These are phyloP conservation scores for Limnothrissa miodon DNA, from an alignment of 2,113 vertebrate species.

Conservation along the genomic window DNA sequence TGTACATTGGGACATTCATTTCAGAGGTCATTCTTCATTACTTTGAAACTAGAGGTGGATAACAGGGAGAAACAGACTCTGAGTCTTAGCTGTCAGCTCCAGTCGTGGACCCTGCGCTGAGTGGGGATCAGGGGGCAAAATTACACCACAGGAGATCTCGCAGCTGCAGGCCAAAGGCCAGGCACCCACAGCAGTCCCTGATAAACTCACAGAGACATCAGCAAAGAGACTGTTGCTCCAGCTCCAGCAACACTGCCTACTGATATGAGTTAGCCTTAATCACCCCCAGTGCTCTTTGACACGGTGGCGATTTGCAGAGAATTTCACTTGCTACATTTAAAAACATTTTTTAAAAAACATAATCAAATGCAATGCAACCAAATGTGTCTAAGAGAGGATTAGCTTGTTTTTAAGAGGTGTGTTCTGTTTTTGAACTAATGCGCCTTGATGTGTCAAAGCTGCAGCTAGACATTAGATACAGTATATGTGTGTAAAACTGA, in stretches of 20 bases:
- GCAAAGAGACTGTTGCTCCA: background rate
- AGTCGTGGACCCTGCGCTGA: background rate
- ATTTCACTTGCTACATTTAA: background rate
- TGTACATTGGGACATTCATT: background rate
- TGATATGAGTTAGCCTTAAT: background rate
- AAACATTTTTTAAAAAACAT: background rate
- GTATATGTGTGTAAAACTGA: background rate
- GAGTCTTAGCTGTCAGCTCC: background rate
- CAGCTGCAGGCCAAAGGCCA: background rate
- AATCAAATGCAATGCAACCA: background rate
- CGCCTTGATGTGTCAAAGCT: background rate
- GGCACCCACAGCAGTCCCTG: background rate
- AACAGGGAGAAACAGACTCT: background rate
- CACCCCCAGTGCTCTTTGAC: background rate
- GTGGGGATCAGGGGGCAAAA: constrained; percentile 5
- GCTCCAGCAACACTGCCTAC: background rate
- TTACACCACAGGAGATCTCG: background rate
- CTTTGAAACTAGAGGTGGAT: background rate
- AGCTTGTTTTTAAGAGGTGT: background rate
- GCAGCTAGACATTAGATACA: background rate
- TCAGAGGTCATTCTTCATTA: background rate
- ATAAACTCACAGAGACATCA: background rate
- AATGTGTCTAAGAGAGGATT: background rate
- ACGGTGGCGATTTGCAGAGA: background rate
- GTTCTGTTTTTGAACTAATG: background rate